These are phyloP conservation scores for Linhomoeus sp. DNA, from an alignment of 2,888 invertebrate genomes.

Conservation along the genomic window DNA sequence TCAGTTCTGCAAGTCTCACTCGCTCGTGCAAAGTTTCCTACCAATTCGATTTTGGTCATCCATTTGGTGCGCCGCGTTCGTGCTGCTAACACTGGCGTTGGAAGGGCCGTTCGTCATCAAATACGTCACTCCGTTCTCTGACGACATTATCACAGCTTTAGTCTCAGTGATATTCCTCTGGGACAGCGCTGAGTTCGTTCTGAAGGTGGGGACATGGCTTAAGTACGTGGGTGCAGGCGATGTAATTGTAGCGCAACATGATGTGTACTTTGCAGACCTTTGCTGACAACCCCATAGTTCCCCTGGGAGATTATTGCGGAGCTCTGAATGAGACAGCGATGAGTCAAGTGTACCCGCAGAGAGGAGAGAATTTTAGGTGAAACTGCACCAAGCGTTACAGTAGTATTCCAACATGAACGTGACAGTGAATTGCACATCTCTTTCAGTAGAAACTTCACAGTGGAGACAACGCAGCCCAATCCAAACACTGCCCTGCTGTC, in stretches of 20 bases:
- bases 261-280: background rate
- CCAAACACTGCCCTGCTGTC: conserved; percentile 88
- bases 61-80: background rate
- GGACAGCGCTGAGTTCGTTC: background rate
- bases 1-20: background rate
- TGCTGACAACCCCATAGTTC: background rate
- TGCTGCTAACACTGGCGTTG: background rate
- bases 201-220: background rate
- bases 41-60: background rate
- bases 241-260: too few relatives aligned
- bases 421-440: too few relatives aligned
- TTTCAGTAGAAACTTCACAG: too few relatives aligned
- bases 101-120: background rate
- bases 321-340: too few relatives aligned
- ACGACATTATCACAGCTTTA: conserved; percentile 1
- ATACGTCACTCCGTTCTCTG: conserved; percentile 3
- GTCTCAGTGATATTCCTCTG: conserved; percentile 1
- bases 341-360: too few relatives aligned
- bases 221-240: too few relatives aligned
- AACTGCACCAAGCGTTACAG: too few relatives aligned
- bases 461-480: too few relatives aligned
- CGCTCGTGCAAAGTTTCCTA: too few relatives aligned
- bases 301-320: background rate
- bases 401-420: too few relatives aligned
- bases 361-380: too few relatives aligned